Evolutionary conservation across 2,888 invertebrate genomes (phyloP), one percentile per base, ranked within the genome.

Genomic region (Rhagonycha fulva): DNA sequence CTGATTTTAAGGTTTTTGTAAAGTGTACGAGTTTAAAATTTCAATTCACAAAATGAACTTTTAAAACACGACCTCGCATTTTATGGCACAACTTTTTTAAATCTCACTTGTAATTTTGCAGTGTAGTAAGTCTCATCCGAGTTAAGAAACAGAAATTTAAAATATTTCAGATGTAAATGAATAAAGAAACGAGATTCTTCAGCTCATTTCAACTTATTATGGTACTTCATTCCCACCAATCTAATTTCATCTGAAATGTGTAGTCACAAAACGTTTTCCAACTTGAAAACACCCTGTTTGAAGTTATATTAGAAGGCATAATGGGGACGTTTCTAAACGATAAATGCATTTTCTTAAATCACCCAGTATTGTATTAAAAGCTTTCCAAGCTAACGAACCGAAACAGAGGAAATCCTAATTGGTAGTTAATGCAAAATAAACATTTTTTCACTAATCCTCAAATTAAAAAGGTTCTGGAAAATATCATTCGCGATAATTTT

Each of bases 1-100:
- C 30, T 47, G 69, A 77, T 76, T 74, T 74, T 28, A 32, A 47
- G 62, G 60, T 67, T 63, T 66, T 75, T 30, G 14, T 30, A 70
- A 69, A 32, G 69, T 12, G 62, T 14, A 14, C 72, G 62, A 47
- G 61, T 68, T 47, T 66, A 24, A 66, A 66, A 66, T 66, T 24
- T n/a, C 63, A 66, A 66, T 66, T 26, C 63, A 4, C 23, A n/a
- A n/a, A 47, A 47, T 47, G n/a, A 47, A 47, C 47, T 47, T 47
- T 47, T 47, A 47, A 47, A 47, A 47, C 47, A 47, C 47, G 47
- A n/a, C 47, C 47, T 47, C 47, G 47, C 2, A 47, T 47, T 47
- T 47, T 47, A 47, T 47, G n/a, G 47, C 47, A n/a, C 47, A 47
- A 47, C 47, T 47, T 47, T 47, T 47, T 47, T n/a, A 47, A 47